A percentile compares a stretch with the other conserved stretches of the same genome.
Conservation (phyloP, 1,140 invertebrate species). For the Anagrus nilaparvatae region DNA sequence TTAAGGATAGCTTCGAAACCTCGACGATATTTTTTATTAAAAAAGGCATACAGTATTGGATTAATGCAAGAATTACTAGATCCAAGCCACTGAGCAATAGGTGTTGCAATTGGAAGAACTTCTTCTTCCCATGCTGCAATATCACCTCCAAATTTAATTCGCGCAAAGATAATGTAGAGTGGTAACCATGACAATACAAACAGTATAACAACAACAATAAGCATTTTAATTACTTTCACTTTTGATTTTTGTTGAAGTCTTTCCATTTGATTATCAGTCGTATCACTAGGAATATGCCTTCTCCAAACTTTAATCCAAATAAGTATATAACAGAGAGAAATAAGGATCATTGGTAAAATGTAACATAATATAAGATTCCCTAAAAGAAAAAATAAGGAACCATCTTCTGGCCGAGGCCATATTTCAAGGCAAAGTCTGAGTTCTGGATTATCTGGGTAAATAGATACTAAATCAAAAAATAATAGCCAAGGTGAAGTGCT, state of each 20-base stretch:
- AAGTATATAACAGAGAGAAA: conserved; percentile 83
- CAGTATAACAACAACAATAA: conserved; percentile 86
- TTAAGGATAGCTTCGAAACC: conserved; percentile 86
- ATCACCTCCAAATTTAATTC: conserved; percentile 69
- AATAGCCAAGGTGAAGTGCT: conserved; percentile 83
- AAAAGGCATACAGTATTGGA: conserved; percentile 94
- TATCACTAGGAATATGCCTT: conserved; percentile 77
- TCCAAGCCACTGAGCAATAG: conserved; percentile 92
- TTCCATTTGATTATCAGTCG: conserved; percentile 85
- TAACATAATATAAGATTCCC: conserved; percentile 86
- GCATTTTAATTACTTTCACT: conserved; percentile 93
- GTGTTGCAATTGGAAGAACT: conserved; percentile 68
- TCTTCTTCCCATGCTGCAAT: conserved; percentile 65
- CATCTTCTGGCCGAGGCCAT: conserved; percentile 73
- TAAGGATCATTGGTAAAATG: conserved; percentile 83
- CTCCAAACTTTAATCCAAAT: conserved; percentile 90
- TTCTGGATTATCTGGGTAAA: conserved; percentile 59
- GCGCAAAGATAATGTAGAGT: conserved; percentile 79
- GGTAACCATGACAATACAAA: conserved; percentile 94
- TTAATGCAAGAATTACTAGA: conserved; percentile 95
- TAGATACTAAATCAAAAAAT: conserved; percentile 74
- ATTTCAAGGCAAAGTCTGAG: conserved; percentile 68
- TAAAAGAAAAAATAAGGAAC: conserved; percentile 76
- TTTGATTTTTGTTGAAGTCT: conserved; percentile 86
- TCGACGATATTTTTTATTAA: conserved; percentile 91